Conservation (phyloP, 2,797 vertebrate species). For the Acanthurus lineatus region DNA sequence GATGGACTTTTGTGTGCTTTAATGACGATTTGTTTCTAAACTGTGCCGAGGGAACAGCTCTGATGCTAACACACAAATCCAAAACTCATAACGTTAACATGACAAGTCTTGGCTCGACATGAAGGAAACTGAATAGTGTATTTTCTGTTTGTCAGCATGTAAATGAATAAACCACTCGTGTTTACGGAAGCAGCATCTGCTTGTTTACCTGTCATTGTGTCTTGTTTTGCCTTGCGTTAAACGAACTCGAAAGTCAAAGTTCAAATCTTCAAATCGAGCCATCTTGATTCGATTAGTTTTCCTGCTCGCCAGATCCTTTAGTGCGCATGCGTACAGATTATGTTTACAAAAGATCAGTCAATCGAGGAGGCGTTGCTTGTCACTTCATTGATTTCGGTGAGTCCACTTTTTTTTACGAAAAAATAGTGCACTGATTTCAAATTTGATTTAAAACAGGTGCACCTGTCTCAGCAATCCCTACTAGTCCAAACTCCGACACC, state of each 20-base stretch:
- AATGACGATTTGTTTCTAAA: constrained; percentile 75
- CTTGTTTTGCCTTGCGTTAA: not conserved
- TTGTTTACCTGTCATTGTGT: not conserved
- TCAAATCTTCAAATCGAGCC: not conserved
- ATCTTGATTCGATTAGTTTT: constrained; percentile 58
- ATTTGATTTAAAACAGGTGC: not conserved
- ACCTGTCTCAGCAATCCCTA: not conserved
- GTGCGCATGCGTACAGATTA: constrained; percentile 44
- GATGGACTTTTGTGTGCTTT: constrained; percentile 43
- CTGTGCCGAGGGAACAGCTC: constrained; percentile 64
- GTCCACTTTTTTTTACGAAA: no score
- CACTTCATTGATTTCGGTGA: constrained; percentile 52
- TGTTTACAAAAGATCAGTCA: not conserved
- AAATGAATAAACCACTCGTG: constrained; percentile 22
- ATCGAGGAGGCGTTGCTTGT: accelerated
- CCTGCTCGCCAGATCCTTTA: constrained; percentile 30
- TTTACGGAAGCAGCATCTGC: not conserved
- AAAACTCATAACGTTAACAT: not conserved
- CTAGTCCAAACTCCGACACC: not conserved
- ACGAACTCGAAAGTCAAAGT: not conserved
- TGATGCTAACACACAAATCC: constrained; percentile 63
- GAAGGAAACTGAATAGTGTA: constrained; percentile 20
- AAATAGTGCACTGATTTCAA: not conserved
- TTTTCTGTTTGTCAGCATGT: constrained; percentile 15
- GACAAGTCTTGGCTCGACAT: constrained; percentile 6